phyloP scores from a whole-genome alignment of 1,140 invertebrate species.

The Calephelis nemesis region DNA sequence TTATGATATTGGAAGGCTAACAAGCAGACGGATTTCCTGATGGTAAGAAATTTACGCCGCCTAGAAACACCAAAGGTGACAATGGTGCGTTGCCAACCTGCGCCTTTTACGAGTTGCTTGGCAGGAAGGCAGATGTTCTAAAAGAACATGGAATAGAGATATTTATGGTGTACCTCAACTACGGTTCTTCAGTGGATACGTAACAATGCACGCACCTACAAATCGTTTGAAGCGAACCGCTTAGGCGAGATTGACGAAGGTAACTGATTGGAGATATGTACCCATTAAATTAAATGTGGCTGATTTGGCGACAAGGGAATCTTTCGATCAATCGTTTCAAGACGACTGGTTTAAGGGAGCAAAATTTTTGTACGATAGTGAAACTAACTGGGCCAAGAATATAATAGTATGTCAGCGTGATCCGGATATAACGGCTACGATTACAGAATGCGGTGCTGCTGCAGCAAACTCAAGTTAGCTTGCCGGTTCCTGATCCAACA shows the following conservation, averaged over 20 bases:
- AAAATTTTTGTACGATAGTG: slow-evolving; percentile 12
- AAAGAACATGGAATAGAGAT: slow-evolving; percentile 36
- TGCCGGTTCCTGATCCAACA: slow-evolving; percentile 27
- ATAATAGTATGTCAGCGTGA: not conserved
- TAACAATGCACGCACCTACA: slow-evolving; percentile 18
- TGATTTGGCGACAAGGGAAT: slow-evolving; percentile 21
- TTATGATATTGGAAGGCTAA: no score
- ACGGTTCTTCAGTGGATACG: slow-evolving; percentile 27
- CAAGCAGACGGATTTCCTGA: no score
- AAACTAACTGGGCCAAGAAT: slow-evolving; percentile 4
- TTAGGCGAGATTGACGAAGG: slow-evolving; percentile 26
- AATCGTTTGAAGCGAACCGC: slow-evolving; percentile 23
- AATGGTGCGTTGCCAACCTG: no score
- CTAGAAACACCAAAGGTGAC: no score
- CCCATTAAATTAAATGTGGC: slow-evolving; percentile 22
- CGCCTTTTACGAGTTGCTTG: no score
- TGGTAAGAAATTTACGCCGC: no score
- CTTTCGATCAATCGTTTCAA: not conserved
- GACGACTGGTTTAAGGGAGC: slow-evolving; percentile 22
- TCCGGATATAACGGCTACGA: not conserved
- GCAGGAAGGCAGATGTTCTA: not conserved
- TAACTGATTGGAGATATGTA: slow-evolving; percentile 23
- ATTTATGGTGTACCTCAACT: slow-evolving; percentile 27
- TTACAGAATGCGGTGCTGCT: not conserved
- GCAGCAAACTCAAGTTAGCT: not conserved